These are phyloP conservation scores for Nomia melanderi DNA, from an alignment of 1,140 invertebrate genomes.

Conservation along the genomic window DNA sequence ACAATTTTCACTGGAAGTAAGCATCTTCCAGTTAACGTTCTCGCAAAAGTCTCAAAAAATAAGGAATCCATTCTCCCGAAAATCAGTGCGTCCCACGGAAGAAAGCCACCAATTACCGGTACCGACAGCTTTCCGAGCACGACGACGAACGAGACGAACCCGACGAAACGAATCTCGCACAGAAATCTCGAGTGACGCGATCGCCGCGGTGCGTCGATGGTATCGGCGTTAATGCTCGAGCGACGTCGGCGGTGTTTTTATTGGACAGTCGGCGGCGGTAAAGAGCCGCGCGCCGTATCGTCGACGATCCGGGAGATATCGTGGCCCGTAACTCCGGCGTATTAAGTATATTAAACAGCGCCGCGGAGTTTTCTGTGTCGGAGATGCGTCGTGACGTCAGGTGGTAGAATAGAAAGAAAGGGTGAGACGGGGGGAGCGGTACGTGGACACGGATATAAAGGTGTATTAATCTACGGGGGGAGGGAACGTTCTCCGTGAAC, in stretches of 20 bases:
- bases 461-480: slow-evolving; percentile 24
- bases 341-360: slow-evolving; percentile 25
- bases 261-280: neutral
- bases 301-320: slow-evolving; percentile 6
- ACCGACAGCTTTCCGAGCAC: too few species aligned
- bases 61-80: too few species aligned
- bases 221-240: neutral
- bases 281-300: neutral
- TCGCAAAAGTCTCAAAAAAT: too few species aligned
- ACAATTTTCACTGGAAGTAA: too few species aligned
- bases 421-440: too few species aligned
- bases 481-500: slow-evolving; percentile 27
- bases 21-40: too few species aligned
- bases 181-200: neutral
- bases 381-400: slow-evolving; percentile 11
- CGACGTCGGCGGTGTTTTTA: neutral
- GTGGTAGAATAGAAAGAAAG: neutral
- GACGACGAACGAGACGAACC: slow-evolving; percentile 27
- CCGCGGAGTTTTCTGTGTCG: neutral
- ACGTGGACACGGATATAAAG: neutral
- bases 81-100: too few species aligned
- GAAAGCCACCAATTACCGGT: too few species aligned
- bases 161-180: neutral
- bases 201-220: neutral
- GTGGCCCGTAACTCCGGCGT: slow-evolving; percentile 3